Evolutionary conservation across 1,140 invertebrate species (phyloP).

Genomic region (Drosophila busckii): DNA sequence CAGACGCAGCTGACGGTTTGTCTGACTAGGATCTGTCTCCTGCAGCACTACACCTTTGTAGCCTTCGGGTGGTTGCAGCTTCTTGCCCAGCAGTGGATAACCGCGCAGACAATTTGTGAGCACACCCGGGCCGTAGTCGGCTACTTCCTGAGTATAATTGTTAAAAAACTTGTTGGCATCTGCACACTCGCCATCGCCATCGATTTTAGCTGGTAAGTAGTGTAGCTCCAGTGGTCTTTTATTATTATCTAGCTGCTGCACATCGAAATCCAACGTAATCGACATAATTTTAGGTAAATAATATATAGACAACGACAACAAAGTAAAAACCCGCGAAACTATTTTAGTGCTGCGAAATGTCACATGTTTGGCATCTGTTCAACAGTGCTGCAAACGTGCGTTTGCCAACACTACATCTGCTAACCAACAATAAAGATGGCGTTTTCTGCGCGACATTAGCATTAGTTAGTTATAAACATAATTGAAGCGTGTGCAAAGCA

Average conservation of each 20-base stretch:
- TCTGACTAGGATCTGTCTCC: constrained; percentile 81
- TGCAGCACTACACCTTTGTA: constrained; percentile 83
- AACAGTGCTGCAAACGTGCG: constrained; percentile 7
- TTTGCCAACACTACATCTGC: constrained; percentile 18
- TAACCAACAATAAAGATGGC: constrained; percentile 53
- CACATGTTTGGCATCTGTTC: background rate
- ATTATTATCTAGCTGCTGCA: constrained; percentile 75
- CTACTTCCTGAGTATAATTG: constrained; percentile 81
- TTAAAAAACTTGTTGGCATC: constrained; percentile 86
- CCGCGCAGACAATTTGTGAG: constrained; percentile 83
- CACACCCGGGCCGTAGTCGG: constrained; percentile 53
- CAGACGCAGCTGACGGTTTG: constrained; percentile 81
- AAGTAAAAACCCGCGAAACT: constrained; percentile 34
- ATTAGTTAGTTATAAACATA: constrained; percentile 32
- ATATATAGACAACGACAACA: constrained; percentile 2
- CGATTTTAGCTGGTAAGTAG: constrained; percentile 87
- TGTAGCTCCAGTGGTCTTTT: constrained; percentile 81
- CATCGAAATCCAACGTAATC: constrained; percentile 80
- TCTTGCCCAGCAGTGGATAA: constrained; percentile 83
- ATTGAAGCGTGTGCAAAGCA: constrained; percentile 12
- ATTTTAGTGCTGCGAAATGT: constrained; percentile 9
- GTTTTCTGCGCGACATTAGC: constrained; percentile 44
- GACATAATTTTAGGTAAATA: constrained; percentile 70
- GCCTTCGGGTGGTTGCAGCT: constrained; percentile 81
- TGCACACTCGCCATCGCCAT: constrained; percentile 83